Conservation (phyloP, 2,113 vertebrate genomes). For the Gallinago paraguaiae region DNA sequence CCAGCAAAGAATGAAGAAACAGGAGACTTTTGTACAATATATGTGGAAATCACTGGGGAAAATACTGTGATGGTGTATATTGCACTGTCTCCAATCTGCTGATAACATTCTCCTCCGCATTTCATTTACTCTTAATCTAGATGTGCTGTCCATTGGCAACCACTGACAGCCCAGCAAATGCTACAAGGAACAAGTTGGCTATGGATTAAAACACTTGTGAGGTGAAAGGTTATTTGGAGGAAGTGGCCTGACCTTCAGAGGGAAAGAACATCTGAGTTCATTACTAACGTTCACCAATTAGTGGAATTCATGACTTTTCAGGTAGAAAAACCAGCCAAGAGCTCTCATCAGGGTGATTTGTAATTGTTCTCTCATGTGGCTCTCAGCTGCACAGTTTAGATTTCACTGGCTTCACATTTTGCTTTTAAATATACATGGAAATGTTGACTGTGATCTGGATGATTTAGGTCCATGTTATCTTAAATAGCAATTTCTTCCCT, state of each 20-base stretch:
- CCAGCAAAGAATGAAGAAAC: neutral
- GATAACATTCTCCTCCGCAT: neutral
- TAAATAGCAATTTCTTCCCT: neutral
- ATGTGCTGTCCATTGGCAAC: neutral
- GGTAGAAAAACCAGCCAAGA: neutral
- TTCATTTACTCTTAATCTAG: neutral
- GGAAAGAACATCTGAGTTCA: neutral
- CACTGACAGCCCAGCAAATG: neutral
- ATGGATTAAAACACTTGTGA: neutral
- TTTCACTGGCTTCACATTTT: neutral
- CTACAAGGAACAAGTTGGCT: neutral
- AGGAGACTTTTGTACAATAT: neutral
- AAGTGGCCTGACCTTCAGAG: neutral
- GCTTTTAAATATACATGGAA: neutral
- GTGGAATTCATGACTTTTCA: slow-evolving; percentile 11
- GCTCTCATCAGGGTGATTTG: neutral
- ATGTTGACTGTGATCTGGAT: neutral
- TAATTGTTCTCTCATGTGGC: neutral
- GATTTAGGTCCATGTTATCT: neutral
- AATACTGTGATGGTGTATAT: neutral
- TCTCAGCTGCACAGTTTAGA: neutral
- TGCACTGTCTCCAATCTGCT: neutral
- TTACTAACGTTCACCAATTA: neutral
- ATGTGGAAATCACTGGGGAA: neutral
- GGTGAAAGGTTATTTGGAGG: neutral